Base-by-base conservation (phyloP, 2,797 vertebrate genomes). In the Fistularia commersonii region DNA sequence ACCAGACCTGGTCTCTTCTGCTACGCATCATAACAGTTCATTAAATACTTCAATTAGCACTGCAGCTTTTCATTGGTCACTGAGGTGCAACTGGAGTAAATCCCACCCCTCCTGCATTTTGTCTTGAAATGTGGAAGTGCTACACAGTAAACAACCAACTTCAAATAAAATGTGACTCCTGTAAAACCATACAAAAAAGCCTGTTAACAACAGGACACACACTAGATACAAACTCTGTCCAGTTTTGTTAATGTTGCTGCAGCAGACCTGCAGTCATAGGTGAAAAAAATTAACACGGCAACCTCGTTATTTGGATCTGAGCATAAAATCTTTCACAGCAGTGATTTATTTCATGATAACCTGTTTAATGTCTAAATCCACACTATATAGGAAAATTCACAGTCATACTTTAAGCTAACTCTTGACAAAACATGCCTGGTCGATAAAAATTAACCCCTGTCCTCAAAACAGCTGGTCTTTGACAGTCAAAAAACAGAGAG, bases 391-490 rank as follows among this genome's bases (percentile, higher is more conserved):
- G 5, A 11, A 45, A 32, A 58, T 23, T 7, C 32, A 10, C 6
- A 0, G 1, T 41, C 42, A 5, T 43, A 55, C 53, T 57, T 45
- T 58, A 11, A 45, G 14, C 55, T 3, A 10, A 48, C 38, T 77
- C 69, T 49, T 76, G 68, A 82, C 57, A 66, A 79, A 83, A 79
- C 71, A 76, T 72, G 64, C 53, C 64, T 64, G 67, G 34, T 59
- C 48, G 70, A 54, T 63, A 64, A 74, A 78, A 82, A 82, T 76
- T 66, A 70, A 56, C 74, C 72, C 69, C 53, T 69, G 60, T 71
- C 54, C 48, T 55, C 69, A 77, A 44, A 87, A 80, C 85, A 87
- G 80, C 80, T 86, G 57, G 43, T 55, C 54, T 49, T 44, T 41
- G 48, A 54, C 39, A 38, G 54, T 50, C 60, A 59, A 47, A 71